phyloP scores from a whole-genome alignment of 2,113 vertebrate genomes.

The Micromys minutus region DNA sequence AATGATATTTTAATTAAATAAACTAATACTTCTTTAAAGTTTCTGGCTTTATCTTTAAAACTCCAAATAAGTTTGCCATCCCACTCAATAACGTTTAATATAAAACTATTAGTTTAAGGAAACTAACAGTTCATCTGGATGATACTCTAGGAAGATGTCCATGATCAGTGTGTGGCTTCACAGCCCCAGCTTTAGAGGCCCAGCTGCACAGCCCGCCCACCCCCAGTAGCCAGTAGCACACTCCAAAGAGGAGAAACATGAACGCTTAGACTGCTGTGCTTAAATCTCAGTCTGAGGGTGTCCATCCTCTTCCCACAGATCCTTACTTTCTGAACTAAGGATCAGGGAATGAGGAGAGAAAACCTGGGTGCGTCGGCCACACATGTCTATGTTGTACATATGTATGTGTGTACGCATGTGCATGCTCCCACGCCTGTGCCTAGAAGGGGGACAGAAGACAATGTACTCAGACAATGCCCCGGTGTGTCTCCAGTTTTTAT shows the following conservation, averaged over 20 bases:
- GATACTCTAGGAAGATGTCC: background rate
- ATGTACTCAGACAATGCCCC: background rate
- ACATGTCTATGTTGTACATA: background rate
- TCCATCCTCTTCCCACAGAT: background rate
- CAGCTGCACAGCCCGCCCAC: no score
- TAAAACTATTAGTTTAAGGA: background rate
- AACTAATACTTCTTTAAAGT: background rate
- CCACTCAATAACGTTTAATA: background rate
- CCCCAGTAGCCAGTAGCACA: background rate
- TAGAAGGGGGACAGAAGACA: background rate
- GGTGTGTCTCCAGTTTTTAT: background rate
- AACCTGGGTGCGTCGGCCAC: background rate
- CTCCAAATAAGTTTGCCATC: background rate
- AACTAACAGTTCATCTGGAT: background rate
- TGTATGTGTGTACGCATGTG: no score
- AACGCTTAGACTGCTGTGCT: background rate
- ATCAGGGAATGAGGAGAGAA: fast-evolving
- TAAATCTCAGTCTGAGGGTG: fast-evolving
- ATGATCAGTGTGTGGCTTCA: fast-evolving
- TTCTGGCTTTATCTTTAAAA: conserved; percentile 30
- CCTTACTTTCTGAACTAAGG: background rate
- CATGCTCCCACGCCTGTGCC: background rate
- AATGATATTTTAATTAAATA: background rate
- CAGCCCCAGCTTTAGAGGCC: background rate
- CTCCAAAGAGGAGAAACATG: background rate